Evolutionary conservation across 2,113 vertebrate species (phyloP), one percentile per base, ranked within the genome.

Genomic region (Talpa occidentalis): DNA sequence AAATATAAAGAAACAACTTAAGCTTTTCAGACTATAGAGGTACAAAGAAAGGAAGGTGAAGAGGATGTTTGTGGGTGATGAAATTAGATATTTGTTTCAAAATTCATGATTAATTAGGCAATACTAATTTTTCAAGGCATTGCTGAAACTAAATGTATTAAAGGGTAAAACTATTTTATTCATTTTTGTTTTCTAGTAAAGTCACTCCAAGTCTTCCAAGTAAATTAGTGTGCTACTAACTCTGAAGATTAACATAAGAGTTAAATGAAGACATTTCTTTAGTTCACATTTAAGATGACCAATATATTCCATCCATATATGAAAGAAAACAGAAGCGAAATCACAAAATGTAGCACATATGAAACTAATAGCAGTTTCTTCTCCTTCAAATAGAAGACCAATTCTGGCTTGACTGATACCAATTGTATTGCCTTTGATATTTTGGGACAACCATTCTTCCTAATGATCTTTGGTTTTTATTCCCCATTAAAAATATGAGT

Each of bases 21-120:
- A 28, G 14, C 28, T 91, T 64, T 70, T 81, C 74, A 66, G 22
- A 28, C 21, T 54, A 77, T 8, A 69, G 70, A 93, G 32, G 37
- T 15, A 37, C 4, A 67, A 83, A 66, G 4, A n/a, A 54, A 79
- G 52, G 26, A 24, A 67, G 19, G 17, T 24, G 42, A 72, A 52
- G 52, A 35, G 22, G 10, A 59, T 40, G 42, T 30, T 69, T 54
- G 44, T 60, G 73, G 11, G 44, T 88, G 28, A 76, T 52, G 15
- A 66, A 67, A 49, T 85, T 73, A 74, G 66, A 89, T 49, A 47
- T 40, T 70, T 5, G 28, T 49, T 19, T 1, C 30, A 22, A 54
- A 88, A 42, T n/a, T 76, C 40, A 80, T 47, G 66, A 56, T 22
- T 91, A 62, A 87, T 84, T 94, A 88, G 52, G 44, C 8, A 60